These are phyloP conservation scores for Brachymystax lenok DNA, from an alignment of 2,797 vertebrate species.

Conservation along the genomic window DNA sequence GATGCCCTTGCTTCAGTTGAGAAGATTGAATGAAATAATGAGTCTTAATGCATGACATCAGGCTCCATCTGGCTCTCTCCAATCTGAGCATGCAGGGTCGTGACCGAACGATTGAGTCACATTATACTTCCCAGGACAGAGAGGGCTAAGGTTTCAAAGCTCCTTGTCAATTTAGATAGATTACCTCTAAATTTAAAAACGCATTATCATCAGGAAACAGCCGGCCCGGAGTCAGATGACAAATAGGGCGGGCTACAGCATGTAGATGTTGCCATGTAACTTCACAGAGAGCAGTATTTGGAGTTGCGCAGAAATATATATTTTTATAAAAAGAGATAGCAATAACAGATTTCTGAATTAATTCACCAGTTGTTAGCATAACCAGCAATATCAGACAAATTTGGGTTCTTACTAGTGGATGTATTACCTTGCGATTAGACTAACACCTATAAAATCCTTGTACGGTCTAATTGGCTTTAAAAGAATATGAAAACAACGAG, in stretches of 20 bases:
- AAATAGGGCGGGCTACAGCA: background rate
- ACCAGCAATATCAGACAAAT: background rate
- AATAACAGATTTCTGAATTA: background rate
- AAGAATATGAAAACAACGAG: background rate
- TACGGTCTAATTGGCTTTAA: background rate
- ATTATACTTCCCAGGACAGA: constrained; percentile 40
- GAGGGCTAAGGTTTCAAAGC: constrained; percentile 37
- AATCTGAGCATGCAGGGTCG: constrained; percentile 42
- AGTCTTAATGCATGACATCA: constrained; percentile 52
- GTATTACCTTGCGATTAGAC: background rate
- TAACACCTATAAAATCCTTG: background rate
- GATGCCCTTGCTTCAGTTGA: background rate
- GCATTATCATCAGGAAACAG: background rate
- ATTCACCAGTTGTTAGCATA: background rate
- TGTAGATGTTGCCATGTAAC: background rate
- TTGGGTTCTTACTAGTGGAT: background rate
- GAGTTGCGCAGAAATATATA: background rate
- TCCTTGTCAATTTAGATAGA: background rate
- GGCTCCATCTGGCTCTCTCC: constrained; percentile 68
- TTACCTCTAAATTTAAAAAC: constrained; percentile 24
- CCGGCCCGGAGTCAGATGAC: background rate
- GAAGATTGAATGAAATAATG: constrained; percentile 44
- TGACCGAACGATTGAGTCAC: constrained; percentile 44
- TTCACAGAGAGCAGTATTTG: background rate
- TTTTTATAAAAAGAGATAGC: background rate